phyloP scores from a whole-genome alignment of 1,140 invertebrate genomes.

The Phortica variegata region DNA sequence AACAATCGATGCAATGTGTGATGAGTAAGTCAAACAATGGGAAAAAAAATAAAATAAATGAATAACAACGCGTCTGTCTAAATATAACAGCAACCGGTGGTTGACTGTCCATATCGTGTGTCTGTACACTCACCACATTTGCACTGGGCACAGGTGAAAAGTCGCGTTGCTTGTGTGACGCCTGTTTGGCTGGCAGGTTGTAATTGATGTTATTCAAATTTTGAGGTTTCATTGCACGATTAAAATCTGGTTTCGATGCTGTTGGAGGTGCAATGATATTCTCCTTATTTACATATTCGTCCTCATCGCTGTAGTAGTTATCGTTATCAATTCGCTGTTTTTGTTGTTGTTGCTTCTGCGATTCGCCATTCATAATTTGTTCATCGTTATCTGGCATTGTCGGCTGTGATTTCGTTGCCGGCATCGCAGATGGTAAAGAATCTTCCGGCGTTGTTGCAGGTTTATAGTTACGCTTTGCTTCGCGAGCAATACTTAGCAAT shows the following conservation, averaged over 20 bases:
- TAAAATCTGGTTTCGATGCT: constrained; percentile 60
- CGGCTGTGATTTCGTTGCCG: not conserved
- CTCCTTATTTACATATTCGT: constrained; percentile 51
- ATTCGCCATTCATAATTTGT: constrained; percentile 4
- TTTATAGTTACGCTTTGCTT: constrained; percentile 44
- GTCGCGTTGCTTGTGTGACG: constrained; percentile 53
- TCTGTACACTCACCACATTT: constrained; percentile 43
- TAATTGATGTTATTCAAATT: not conserved
- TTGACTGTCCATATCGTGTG: too few relatives aligned
- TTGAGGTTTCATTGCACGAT: constrained; percentile 65
- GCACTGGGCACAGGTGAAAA: constrained; percentile 67
- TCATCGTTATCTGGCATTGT: not conserved
- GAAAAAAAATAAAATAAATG: not conserved
- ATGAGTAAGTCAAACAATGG: constrained; percentile 16
- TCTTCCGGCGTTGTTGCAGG: constrained; percentile 11
- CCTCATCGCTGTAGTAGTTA: not conserved
- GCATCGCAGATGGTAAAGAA: not conserved
- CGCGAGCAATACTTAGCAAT: constrained; percentile 45
- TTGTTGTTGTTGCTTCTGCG: not conserved
- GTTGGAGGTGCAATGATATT: not conserved
- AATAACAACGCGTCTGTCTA: too few relatives aligned
- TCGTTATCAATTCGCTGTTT: not conserved
- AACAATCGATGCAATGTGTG: constrained; percentile 33
- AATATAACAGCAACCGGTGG: too few relatives aligned
- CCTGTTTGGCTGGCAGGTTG: constrained; percentile 3